phyloP scores from a whole-genome alignment of 2,888 invertebrate species.

The Ectemnius lituratus region DNA sequence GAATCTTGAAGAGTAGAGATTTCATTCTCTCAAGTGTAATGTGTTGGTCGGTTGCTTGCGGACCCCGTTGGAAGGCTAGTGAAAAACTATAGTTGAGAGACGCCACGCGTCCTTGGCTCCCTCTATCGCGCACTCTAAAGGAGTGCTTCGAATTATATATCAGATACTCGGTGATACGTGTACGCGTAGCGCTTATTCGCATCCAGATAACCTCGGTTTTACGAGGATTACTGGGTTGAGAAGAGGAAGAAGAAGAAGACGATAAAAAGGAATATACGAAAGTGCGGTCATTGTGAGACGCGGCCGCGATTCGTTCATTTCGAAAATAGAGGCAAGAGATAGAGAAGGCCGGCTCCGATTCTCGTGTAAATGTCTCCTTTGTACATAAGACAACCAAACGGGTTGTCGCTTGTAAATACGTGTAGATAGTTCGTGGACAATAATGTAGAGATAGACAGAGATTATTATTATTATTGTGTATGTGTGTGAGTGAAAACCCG shows the following conservation, averaged over 20 bases:
- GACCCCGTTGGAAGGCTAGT: slow-evolving; percentile 70
- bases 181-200: not conserved
- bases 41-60: too few species aligned
- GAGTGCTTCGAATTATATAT: not conserved
- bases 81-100: slow-evolving; percentile 45
- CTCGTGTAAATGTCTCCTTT: slow-evolving; percentile 48
- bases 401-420: slow-evolving; percentile 47
- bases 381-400: slow-evolving; percentile 47
- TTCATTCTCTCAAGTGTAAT: too few species aligned
- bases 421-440: slow-evolving; percentile 70
- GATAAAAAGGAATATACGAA: slow-evolving; percentile 56
- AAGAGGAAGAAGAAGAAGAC: not conserved
- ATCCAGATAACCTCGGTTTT: slow-evolving; percentile 9
- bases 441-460: slow-evolving; percentile 58
- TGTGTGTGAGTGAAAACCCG: not conserved
- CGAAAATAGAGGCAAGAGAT: slow-evolving; percentile 1
- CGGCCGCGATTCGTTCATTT: not conserved
- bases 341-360: slow-evolving; percentile 4
- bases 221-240: slow-evolving; percentile 1
- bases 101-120: not conserved
- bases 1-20: not conserved
- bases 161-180: not conserved
- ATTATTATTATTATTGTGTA: slow-evolving; percentile 15
- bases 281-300: slow-evolving; percentile 9
- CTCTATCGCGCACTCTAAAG: not conserved